phyloP scores from a whole-genome alignment of 2,113 vertebrate genomes.

The Donacobius atricapilla region DNA sequence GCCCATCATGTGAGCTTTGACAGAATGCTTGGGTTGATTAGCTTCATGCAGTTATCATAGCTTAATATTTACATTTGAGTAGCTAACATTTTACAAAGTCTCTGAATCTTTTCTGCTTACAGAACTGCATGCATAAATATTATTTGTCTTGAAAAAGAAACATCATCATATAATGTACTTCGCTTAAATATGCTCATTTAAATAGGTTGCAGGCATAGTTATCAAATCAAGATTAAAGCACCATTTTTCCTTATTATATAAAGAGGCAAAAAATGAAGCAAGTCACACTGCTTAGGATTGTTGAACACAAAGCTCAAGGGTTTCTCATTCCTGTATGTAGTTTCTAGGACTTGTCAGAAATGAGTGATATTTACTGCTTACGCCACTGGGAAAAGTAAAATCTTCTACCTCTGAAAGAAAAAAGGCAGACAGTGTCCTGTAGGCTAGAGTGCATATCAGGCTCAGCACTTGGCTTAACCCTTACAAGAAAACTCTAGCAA shows the following conservation, averaged over 20 bases:
- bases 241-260: neutral
- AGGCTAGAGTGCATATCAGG: neutral
- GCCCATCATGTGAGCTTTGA: conserved; percentile 41
- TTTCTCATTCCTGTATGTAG: neutral
- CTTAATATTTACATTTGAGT: conserved; percentile 28
- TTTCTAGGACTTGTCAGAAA: neutral
- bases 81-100: conserved; percentile 1
- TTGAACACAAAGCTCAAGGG: neutral
- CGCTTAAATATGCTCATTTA: neutral
- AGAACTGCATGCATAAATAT: conserved; percentile 16
- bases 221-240: neutral
- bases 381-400: neutral
- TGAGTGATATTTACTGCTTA: neutral
- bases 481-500: neutral
- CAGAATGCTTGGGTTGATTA: conserved; percentile 50
- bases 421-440: neutral
- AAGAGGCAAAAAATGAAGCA: neutral
- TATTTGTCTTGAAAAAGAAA: conserved; percentile 6
- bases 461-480: neutral
- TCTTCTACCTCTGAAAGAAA: neutral
- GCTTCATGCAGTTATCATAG: conserved; percentile 4
- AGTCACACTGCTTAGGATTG: neutral
- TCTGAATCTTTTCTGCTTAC: neutral
- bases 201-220: neutral
- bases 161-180: neutral